These are phyloP conservation scores for Cryptus armator DNA, from an alignment of 2,888 invertebrate genomes.

Conservation along the genomic window DNA sequence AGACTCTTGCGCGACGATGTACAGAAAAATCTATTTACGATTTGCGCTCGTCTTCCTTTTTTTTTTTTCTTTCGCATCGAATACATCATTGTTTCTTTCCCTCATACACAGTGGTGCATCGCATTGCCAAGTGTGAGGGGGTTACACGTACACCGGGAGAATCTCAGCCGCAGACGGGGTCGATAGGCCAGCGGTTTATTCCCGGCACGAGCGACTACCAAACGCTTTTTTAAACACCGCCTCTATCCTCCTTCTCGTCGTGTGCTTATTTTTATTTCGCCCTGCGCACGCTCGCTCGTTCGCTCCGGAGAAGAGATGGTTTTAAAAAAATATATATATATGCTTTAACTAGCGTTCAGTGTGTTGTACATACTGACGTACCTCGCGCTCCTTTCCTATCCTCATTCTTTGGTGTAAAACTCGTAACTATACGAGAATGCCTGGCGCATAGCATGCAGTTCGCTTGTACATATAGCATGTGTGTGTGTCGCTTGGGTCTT, in stretches of 20 bases:
- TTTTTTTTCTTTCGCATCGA: constrained; percentile 66
- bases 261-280: constrained; percentile 53
- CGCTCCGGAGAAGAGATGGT: constrained; percentile 8
- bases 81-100: constrained; percentile 67
- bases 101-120: neutral
- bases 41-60: constrained; percentile 55
- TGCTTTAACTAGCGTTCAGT: constrained; percentile 40
- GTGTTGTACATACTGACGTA: constrained; percentile 40
- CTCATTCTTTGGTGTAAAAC: constrained; percentile 49
- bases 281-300: constrained; percentile 2
- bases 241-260: constrained; percentile 68
- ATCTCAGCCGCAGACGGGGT: constrained; percentile 72
- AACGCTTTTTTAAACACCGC: constrained; percentile 63
- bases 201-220: constrained; percentile 68
- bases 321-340: constrained; percentile 13
- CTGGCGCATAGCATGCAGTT: constrained; percentile 17
- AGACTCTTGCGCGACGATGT: constrained; percentile 26
- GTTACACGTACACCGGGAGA: constrained; percentile 57
- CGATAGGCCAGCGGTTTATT: constrained; percentile 75
- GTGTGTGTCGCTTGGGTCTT: neutral
- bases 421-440: constrained; percentile 44
- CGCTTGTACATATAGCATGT: neutral
- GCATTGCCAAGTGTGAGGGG: constrained; percentile 10
- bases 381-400: constrained; percentile 50
- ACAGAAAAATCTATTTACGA: constrained; percentile 73